Evolutionary conservation across 2,113 vertebrate species (phyloP).

Genomic region (Ia io): DNA sequence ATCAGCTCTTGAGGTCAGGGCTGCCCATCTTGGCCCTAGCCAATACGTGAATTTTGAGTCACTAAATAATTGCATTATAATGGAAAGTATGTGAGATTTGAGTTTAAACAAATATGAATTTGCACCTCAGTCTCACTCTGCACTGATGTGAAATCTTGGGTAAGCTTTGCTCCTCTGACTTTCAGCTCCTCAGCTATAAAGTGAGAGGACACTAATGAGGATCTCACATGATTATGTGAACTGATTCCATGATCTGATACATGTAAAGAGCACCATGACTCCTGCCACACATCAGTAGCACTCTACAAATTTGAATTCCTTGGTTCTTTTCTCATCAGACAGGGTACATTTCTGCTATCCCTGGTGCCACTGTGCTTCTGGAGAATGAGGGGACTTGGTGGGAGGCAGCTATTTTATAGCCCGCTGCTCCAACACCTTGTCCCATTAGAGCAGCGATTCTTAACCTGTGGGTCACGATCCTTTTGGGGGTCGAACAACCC

Average conservation of each 20-base stretch:
- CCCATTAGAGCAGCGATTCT: background rate
- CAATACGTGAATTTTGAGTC: background rate
- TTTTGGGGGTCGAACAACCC: no score
- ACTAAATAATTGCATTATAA: background rate
- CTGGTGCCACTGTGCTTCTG: background rate
- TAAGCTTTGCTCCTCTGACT: background rate
- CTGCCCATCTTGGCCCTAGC: background rate
- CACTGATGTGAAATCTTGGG: background rate
- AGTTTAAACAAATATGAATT: background rate
- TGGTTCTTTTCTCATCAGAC: background rate
- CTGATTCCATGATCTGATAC: background rate
- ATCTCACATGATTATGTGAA: background rate
- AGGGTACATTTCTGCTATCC: background rate
- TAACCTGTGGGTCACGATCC: no score
- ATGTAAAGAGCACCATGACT: background rate
- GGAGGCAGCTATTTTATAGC: background rate
- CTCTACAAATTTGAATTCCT: background rate
- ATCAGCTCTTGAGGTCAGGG: background rate
- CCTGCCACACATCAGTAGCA: background rate
- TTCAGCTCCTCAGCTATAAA: background rate
- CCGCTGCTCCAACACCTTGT: background rate
- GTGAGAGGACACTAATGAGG: background rate
- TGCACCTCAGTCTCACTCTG: background rate
- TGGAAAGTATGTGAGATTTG: background rate
- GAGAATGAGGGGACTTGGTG: background rate